Base-by-base conservation (phyloP, 2,113 vertebrate species). In the Serilophus lunatus region DNA sequence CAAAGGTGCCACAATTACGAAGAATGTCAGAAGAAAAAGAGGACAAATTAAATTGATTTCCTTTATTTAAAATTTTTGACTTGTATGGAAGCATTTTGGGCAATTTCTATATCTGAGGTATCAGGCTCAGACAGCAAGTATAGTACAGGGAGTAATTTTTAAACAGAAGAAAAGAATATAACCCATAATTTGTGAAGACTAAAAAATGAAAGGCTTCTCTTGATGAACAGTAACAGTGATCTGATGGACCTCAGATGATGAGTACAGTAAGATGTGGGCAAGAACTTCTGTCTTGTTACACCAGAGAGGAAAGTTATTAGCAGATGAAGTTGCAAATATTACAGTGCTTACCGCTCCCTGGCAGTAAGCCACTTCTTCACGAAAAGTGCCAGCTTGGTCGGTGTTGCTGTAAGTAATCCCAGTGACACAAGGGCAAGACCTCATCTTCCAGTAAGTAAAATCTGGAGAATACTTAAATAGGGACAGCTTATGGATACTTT, bases 261-360 rank as follows among this genome's bases (percentile, higher is more conserved):
- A 57, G 56, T 65, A 44, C 49, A 85, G 57, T 75, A 84, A 84
- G 70, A 85, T 50, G 51, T 36, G 78, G 31, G 53, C 57, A 87
- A 19, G 65, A 85, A 64, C 2, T 38, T 29, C 72, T 80, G 49
- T 70, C 31, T 36, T 93, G 50, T 95, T 95, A 80, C 45, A 87
- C 80, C 96, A 87, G 53, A 76, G 61, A 63, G 85, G 61, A 65
- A 94, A 64, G 25, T 95, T 94, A 89, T 82, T 89, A 91, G 77
- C 65, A 92, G 90, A 87, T 92, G 61, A 95, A 91, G 82, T 93
- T 95, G 84, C 75, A 93, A 94, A 96, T 92, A 93, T 85, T 93
- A 87, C 65, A 49, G 84, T 76, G 44, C 95, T 95, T 90, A 85
- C 87, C 82, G 70, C 24, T 82, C 11, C 79, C 85, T 95, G 92